Percentiles rank a stretch among this genome's conserved stretches.
Evolutionary conservation across 2,797 vertebrate species (phyloP).

Genomic region (Rhinichthys osculus): DNA sequence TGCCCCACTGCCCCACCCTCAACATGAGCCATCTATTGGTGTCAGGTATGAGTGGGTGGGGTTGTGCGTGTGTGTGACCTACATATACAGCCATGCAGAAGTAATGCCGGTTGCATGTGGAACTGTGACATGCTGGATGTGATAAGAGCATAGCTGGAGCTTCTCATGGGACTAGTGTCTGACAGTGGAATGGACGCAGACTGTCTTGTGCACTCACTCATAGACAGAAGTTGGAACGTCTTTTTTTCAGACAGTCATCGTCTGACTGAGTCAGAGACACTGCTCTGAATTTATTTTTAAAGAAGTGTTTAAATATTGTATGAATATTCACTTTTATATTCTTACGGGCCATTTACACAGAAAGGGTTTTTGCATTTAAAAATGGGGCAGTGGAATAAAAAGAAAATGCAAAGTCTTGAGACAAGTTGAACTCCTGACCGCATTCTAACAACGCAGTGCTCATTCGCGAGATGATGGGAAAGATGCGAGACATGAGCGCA

Average conservation of each 20-base stretch:
- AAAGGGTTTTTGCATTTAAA: neutral
- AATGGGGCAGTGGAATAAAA: neutral
- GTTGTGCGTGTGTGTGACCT: constrained; percentile 64
- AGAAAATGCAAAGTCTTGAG: neutral
- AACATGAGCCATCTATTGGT: constrained; percentile 27
- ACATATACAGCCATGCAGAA: constrained; percentile 74
- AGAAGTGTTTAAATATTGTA: constrained; percentile 8
- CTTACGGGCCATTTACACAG: neutral
- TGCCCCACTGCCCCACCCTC: constrained; percentile 16
- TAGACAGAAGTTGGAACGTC: neutral
- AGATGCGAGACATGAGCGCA: neutral
- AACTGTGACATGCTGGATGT: constrained; percentile 24
- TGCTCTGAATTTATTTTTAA: neutral
- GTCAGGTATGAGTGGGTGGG: constrained; percentile 38
- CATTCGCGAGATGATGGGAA: neutral
- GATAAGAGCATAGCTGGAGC: constrained; percentile 41
- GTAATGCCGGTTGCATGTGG: constrained; percentile 62
- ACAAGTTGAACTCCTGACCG: neutral
- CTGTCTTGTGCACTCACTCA: neutral
- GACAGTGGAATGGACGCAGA: constrained; percentile 8
- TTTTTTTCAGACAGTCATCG: constrained; percentile 23
- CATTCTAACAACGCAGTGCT: neutral
- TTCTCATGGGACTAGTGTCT: constrained; percentile 31
- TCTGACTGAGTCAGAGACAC: constrained; percentile 25
- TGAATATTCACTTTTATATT: neutral